These are phyloP conservation scores for Strix uralensis DNA, from an alignment of 2,113 vertebrate genomes.

Conservation along the genomic window DNA sequence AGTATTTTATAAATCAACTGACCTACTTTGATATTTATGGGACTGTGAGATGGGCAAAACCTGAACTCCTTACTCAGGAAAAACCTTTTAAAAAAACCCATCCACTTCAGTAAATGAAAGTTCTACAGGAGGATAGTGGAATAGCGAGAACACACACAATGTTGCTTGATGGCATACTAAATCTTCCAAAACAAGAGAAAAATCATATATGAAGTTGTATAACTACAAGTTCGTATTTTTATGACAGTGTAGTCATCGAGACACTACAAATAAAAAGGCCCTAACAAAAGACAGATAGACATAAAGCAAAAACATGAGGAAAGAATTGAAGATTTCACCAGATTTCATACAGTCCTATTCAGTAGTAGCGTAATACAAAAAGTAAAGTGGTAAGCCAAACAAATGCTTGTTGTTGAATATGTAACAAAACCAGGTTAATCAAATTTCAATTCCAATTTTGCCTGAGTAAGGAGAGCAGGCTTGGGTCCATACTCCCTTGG, in stretches of 20 bases:
- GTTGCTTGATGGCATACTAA: neutral
- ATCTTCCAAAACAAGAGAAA: neutral
- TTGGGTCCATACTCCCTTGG: neutral
- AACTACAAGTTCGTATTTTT: neutral
- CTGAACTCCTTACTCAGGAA: constrained; percentile 3
- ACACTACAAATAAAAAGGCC: neutral
- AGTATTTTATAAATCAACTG: neutral
- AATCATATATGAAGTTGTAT: neutral
- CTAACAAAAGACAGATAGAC: neutral
- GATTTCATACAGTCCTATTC: neutral
- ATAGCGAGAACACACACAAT: neutral
- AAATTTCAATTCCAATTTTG: constrained; percentile 16
- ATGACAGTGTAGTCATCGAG: neutral
- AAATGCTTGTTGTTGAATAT: neutral
- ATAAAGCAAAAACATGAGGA: neutral
- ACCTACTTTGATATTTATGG: neutral
- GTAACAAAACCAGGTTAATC: neutral
- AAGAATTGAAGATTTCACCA: neutral
- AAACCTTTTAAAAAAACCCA: neutral
- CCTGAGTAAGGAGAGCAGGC: constrained; percentile 47
- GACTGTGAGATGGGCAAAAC: neutral
- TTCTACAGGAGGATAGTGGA: neutral
- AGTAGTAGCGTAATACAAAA: neutral
- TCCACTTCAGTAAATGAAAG: neutral
- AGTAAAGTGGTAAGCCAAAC: neutral